Evolutionary conservation across 2,888 invertebrate genomes (phyloP), one percentile per base, ranked within the genome.

Genomic region (Oasisia sp.): DNA sequence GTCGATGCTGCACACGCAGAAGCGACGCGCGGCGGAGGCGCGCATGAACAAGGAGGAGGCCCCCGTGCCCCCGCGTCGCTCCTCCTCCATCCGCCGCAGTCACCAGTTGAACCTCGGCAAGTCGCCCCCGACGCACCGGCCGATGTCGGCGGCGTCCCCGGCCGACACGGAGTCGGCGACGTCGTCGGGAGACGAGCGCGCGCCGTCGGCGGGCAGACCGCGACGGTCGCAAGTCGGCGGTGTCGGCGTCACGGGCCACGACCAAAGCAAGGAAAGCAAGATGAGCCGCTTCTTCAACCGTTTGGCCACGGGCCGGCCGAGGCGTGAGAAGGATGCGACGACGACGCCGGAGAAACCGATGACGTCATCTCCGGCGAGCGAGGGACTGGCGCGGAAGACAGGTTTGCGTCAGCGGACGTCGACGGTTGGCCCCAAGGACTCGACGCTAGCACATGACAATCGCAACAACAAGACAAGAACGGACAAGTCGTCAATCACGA

Each of bases 111-210:
- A 74, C 92, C 89, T 91, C 94, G 94, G 90, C 90, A 92, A 19
- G 94, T 94, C 50, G 93, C 93, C 19, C 93, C 93, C 11, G 93
- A 93, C 32, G 94, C 95, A 11, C 94, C 74, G 74, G 74, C 27
- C 74, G 7, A 19, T 74, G 27, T 19, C 74, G 27, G 74, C 74
- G 74, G 74, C 74, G 74, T 74, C 74, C 27, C 74, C 74, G 14
- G 27, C 5, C 74, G 74, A 74, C 27, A 74, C 74, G 27, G 74
- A 74, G 74, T 74, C 74, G 74, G 74, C 74, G 74, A 74, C 74
- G n/a, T 74, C 74, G 27, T 74, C 74, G 74, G 74, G 74, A 19
- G 74, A 74, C 74, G 74, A 74, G n/a, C 74, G 74, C 19, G n/a
- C 19, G 5, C 14, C 74, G 7, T 27, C 74, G 74, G 27, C 19